Evolutionary conservation across 1,140 invertebrate species (phyloP), one percentile per base, ranked within the genome.

Genomic region (Cylas formicarius): DNA sequence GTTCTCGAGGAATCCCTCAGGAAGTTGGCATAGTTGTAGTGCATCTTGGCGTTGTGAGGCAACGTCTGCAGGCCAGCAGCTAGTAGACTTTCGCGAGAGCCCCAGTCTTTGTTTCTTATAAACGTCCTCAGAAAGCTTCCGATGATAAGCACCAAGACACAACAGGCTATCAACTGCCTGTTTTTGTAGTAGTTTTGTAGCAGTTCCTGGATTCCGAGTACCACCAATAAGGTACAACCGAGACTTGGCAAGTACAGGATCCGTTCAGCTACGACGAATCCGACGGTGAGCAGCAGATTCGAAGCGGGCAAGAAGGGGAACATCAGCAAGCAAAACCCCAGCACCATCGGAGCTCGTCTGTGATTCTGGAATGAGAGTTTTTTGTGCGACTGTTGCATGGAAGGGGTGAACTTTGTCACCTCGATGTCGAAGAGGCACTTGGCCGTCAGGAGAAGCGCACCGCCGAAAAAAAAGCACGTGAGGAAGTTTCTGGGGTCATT

Each of bases 191-290:
- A 56, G 17, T 66, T 61, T 42, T 63, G 65, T 74, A 78, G 81
- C 42, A 78, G 66, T 46, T 78, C 47, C 58, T 79, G 76, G 29
- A 74, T 68, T 29, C 77, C 86, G 24, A 89, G 71, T 11, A 85
- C 89, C 10, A 91, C 69, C 27, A 96, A 71, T 50, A 97, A 74
- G 68, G 90, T 96, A 67, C 86, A 93, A 21, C 95, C 95, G 53
- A 97, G 86, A 67, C 90, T 96, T 19, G 94, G 93, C 58, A 95
- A 76, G 66, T 97, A 97, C 14, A 97, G 73, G 36, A 97, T 84
- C 49, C 94, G 74, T 69, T 97, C 94, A 22, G 94, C 94, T 6
- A 97, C 86, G 17, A 97, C 92, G 66, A 97, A 97, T 5, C 94
- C 94, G 40, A 97, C 93, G 58, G 94, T 93, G 71, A 97, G 95